Percentiles rank a stretch among this genome's conserved stretches.
These are phyloP conservation scores for Plagodis pulveraria DNA, from an alignment of 2,888 invertebrate genomes.

Conservation along the genomic window DNA sequence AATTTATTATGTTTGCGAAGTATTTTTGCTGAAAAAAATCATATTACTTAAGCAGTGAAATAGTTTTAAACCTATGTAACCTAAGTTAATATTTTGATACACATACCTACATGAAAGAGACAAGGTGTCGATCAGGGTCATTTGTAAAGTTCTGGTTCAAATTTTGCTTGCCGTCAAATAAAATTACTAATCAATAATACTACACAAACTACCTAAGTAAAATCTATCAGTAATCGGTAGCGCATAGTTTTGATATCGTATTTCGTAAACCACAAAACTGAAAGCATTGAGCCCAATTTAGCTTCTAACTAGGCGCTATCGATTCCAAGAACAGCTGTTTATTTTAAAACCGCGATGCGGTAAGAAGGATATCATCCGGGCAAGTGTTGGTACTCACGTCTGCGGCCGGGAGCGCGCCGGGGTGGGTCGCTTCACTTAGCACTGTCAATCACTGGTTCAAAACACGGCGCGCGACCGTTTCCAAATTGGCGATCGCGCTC, in stretches of 20 bases:
- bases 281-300: conserved; percentile 68
- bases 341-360: conserved; percentile 74
- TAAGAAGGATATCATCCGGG: conserved; percentile 51
- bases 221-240: not conserved
- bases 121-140: conserved; percentile 23
- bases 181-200: not conserved
- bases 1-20: too few species aligned
- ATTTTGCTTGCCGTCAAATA: not conserved
- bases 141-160: conserved; percentile 18
- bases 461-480: conserved; percentile 81
- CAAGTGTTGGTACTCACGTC: conserved; percentile 66
- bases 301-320: conserved; percentile 68
- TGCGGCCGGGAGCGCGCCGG: conserved; percentile 56
- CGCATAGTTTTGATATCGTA: conserved; percentile 50
- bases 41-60: too few species aligned
- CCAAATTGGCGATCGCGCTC: conserved; percentile 83
- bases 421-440: conserved; percentile 77
- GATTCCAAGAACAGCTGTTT: conserved; percentile 80
- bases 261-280: conserved; percentile 56
- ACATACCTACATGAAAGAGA: not conserved
- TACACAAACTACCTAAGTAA: too few species aligned
- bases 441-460: conserved; percentile 84
- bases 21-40: too few species aligned
- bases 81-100: not conserved
- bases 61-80: not conserved